A percentile compares a stretch with the other conserved stretches of the same genome.
Conservation (phyloP, 2,888 invertebrate species). For the Mesorhabditis spiculigera region DNA sequence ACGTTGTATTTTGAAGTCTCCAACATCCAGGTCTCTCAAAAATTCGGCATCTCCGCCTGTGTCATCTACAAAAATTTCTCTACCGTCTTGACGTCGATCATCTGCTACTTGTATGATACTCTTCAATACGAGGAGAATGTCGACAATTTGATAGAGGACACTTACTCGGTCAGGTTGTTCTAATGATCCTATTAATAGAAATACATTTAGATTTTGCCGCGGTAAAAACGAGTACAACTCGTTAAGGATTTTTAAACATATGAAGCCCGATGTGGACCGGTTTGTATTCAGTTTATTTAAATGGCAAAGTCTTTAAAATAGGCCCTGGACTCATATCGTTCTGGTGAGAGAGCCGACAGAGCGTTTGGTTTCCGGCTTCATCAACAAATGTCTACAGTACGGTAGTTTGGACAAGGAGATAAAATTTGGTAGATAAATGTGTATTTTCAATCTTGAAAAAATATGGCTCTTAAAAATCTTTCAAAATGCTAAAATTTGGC, state of each 20-base stretch:
- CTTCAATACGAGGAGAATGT: neutral
- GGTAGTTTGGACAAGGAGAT: no score
- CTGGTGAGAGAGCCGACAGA: neutral
- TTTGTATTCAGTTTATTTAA: neutral
- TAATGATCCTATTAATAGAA: neutral
- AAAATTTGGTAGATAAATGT: no score
- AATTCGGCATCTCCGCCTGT: slow-evolving; percentile 4
- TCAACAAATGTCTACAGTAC: neutral
- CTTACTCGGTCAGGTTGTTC: neutral
- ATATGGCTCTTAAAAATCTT: no score
- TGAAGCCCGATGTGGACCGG: neutral
- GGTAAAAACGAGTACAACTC: neutral
- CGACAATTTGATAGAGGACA: neutral
- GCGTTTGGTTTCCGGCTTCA: neutral
- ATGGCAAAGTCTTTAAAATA: neutral
- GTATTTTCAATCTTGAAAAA: no score
- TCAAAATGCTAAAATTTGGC: no score
- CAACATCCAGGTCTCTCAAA: neutral
- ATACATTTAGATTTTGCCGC: neutral
- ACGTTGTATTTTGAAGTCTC: no score
- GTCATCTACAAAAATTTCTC: slow-evolving; percentile 4
- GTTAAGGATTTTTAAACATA: neutral
- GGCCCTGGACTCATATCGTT: neutral
- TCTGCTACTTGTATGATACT: neutral
- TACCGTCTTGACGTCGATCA: neutral